A percentile compares a stretch with the other conserved stretches of the same genome.
These are phyloP conservation scores for Odontesthes bonariensis DNA, from an alignment of 2,113 vertebrate genomes.

Conservation along the genomic window DNA sequence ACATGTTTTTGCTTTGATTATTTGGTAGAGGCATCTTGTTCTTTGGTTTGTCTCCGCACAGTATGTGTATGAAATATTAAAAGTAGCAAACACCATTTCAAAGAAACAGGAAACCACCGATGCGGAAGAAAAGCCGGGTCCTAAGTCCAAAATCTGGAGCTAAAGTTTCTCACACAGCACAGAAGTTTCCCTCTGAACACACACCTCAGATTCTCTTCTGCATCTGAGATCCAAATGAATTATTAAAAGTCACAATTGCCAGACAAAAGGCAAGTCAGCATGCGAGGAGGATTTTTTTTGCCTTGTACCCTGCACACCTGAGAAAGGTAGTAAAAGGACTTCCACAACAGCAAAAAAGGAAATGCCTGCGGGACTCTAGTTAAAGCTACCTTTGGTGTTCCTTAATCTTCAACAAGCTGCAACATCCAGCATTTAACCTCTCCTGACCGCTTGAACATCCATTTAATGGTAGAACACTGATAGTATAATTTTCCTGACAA, in stretches of 20 bases:
- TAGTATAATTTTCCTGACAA: conserved; percentile 6
- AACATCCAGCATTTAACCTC: conserved; percentile 6
- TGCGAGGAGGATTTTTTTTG: background rate
- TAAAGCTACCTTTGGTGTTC: background rate
- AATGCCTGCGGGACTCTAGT: conserved; percentile 7
- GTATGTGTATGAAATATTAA: conserved; percentile 17
- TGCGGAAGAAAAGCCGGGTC: background rate
- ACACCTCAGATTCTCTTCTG: conserved; percentile 5
- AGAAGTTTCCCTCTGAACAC: conserved; percentile 31
- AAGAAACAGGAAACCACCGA: conserved; percentile 24
- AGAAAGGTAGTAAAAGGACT: conserved; percentile 9
- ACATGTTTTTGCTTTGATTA: conserved; percentile 44
- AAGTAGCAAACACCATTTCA: conserved; percentile 25
- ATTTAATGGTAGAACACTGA: conserved; percentile 1
- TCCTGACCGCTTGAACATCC: conserved; percentile 5
- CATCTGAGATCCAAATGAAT: conserved; percentile 23
- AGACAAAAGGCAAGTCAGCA: background rate
- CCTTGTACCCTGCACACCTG: background rate
- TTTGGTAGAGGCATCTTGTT: conserved; percentile 34
- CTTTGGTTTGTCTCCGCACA: conserved; percentile 6
- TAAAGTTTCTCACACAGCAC: conserved; percentile 9
- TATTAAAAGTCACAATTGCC: background rate
- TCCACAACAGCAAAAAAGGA: conserved; percentile 3
- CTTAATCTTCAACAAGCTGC: conserved; percentile 10
- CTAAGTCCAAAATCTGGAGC: background rate